Base-by-base conservation (phyloP, 2,888 invertebrate genomes). In the Melanotus villosus region DNA sequence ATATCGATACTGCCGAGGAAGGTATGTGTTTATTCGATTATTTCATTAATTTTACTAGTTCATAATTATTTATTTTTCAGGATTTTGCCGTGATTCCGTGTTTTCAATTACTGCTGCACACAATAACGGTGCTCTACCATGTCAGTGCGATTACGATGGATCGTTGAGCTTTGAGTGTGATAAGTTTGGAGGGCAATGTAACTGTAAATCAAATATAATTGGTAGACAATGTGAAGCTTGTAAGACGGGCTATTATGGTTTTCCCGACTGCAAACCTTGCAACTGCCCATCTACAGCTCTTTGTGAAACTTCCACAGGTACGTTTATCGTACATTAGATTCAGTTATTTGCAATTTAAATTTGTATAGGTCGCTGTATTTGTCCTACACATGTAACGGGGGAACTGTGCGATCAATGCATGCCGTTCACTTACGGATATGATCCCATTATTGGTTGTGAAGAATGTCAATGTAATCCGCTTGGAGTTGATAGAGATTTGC, bases 131-230 rank as follows among this genome's bases (percentile, higher is more conserved):
- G 98, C 98, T 0, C 82, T 96, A 41, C 89, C 92, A 0, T 99
- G 99, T 79, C 89, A 91, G 72, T 99, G 99, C 82, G 93, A 97
- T 82, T 92, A 91, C 77, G 91, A 91, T 67, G 98, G 99, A 0
- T 95, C 97, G 0, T 86, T 88, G 57, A 93, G 92, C 78, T 93
- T 98, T 81, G 92, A 94, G 77, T 99, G 99, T 82, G 92, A 94
- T 72, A 90, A 92, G 36, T 98, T 97, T 82, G 99, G 99, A 0
- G 99, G 99, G 0, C 98, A 99, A 84, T 99, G 99, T 83, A 90
- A 91, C 2, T 99, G 99, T 84, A 92, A 92, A 79, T 89, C 92
- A 0, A 93, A 99, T 83, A 94, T 99, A 1, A 97, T 99, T 74
- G 99, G 99, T 0, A 88, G 98, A 30, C 91, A 89, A 0, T 96